phyloP scores from a whole-genome alignment of 2,888 invertebrate genomes.

The Ormyrus rosae region DNA sequence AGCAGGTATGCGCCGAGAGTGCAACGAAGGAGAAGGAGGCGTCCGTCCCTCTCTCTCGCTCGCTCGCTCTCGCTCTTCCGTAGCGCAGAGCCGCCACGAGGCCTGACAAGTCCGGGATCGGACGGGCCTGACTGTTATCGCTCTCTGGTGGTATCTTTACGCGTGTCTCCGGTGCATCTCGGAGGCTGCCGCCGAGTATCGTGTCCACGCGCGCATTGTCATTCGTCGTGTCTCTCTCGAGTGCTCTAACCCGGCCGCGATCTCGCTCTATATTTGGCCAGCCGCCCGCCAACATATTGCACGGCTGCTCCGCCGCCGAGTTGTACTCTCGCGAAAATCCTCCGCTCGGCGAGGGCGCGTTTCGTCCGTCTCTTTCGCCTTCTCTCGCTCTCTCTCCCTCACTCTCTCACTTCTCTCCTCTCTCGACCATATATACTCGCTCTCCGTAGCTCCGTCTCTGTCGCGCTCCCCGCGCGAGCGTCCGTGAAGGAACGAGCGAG shows the following conservation, averaged over 20 bases:
- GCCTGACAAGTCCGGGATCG: conserved; percentile 32
- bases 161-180: background rate
- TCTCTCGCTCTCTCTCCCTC: conserved; percentile 7
- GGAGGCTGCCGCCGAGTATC: background rate
- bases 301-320: conserved; percentile 60
- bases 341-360: conserved; percentile 45
- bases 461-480: background rate
- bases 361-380: conserved; percentile 39
- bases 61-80: background rate
- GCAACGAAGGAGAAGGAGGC: conserved; percentile 46
- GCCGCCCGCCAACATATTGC: conserved; percentile 74
- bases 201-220: conserved; percentile 19
- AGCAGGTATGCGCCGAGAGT: conserved; percentile 15
- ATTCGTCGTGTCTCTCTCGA: conserved; percentile 40
- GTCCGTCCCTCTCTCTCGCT: conserved; percentile 41
- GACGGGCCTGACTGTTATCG: background rate
- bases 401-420: background rate
- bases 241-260: conserved; percentile 67
- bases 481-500: background rate
- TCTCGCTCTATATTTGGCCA: conserved; percentile 75
- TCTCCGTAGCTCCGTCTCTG: conserved; percentile 2
- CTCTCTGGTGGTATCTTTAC: background rate
- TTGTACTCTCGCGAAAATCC: conserved; percentile 46
- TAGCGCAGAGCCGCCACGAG: conserved; percentile 41
- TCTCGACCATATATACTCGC: background rate